These are phyloP conservation scores for Zoanthus sociatus DNA, from an alignment of 92 coral and sea anemone species.

Conservation along the genomic window DNA sequence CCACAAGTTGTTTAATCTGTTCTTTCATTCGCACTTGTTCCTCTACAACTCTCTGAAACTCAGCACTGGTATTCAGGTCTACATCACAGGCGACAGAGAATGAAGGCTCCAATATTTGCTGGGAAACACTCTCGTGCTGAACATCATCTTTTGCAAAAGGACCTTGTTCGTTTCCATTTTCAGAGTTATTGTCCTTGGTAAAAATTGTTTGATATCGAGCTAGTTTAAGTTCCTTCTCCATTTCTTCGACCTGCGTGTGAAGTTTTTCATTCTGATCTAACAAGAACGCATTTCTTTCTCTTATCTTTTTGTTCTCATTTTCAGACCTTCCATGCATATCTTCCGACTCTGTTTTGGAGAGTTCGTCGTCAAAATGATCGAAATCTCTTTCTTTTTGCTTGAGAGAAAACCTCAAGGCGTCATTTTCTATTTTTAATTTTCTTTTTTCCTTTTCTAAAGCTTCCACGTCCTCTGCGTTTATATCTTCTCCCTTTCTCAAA, in stretches of 20 bases:
- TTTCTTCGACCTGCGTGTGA: slow-evolving; percentile 75
- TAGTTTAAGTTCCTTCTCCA: slow-evolving; percentile 50
- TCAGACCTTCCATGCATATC: slow-evolving; percentile 54
- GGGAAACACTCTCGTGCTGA: slow-evolving; percentile 11
- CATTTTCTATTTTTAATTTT: slow-evolving; percentile 67
- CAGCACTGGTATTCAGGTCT: slow-evolving; percentile 15
- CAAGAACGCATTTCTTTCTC: slow-evolving; percentile 77
- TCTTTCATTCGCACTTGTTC: slow-evolving; percentile 47
- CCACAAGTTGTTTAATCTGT: slow-evolving; percentile 34
- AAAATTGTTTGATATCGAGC: slow-evolving; percentile 16
- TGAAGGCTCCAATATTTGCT: background rate
- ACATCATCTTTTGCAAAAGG: background rate
- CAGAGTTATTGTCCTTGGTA: background rate
- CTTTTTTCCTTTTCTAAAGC: slow-evolving; percentile 76
- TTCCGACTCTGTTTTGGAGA: slow-evolving; percentile 66
- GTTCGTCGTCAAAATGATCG: slow-evolving; percentile 58
- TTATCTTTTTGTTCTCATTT: slow-evolving; percentile 70
- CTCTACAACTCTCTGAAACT: slow-evolving; percentile 41
- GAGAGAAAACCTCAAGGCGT: slow-evolving; percentile 66
- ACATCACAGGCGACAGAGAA: background rate
- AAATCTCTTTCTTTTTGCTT: slow-evolving; percentile 64
- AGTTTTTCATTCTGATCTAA: slow-evolving; percentile 78
- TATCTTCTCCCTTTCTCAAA: slow-evolving; percentile 59
- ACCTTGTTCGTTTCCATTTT: background rate
- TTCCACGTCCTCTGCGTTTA: slow-evolving; percentile 57